A percentile compares a stretch with the other conserved stretches of the same genome.
Conservation (phyloP, 2,113 vertebrate genomes). For the Pipa parva region DNA sequence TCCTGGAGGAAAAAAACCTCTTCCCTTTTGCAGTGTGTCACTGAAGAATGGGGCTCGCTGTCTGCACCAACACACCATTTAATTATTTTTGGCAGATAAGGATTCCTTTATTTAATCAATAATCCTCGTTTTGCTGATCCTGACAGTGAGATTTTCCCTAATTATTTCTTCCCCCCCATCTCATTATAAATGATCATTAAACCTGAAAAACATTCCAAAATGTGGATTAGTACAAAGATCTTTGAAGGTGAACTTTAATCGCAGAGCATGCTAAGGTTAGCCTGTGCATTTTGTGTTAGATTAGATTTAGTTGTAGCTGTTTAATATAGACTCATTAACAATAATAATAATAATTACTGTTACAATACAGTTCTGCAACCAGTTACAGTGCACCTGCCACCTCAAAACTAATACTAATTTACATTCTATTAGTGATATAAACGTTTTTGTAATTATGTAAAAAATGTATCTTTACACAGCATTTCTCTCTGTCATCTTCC, state of each 20-base stretch:
- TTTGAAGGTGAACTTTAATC: conserved; percentile 10
- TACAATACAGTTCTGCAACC: not conserved
- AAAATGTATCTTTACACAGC: too few relatives aligned
- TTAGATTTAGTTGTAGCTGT: not conserved
- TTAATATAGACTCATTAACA: not conserved
- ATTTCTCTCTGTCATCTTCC: too few relatives aligned
- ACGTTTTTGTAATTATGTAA: too few relatives aligned
- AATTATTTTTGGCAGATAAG: conserved; percentile 31
- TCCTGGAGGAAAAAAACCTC: conserved; percentile 18
- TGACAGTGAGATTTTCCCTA: conserved; percentile 8
- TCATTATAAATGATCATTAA: conserved; percentile 14
- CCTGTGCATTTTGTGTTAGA: not conserved
- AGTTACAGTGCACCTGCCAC: too few relatives aligned
- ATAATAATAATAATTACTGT: not conserved
- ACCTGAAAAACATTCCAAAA: conserved; percentile 16
- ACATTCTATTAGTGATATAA: too few relatives aligned
- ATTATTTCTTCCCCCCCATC: conserved; percentile 1
- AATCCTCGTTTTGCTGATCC: conserved; percentile 25
- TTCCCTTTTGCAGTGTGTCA: conserved; percentile 7
- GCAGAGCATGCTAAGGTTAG: not conserved
- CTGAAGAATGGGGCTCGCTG: conserved; percentile 12
- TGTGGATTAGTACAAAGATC: not conserved
- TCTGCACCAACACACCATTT: conserved; percentile 11
- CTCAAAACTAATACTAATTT: too few relatives aligned
- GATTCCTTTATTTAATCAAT: conserved; percentile 13